Base-by-base conservation (phyloP, 2,113 vertebrate species). In the Marmota monax region DNA sequence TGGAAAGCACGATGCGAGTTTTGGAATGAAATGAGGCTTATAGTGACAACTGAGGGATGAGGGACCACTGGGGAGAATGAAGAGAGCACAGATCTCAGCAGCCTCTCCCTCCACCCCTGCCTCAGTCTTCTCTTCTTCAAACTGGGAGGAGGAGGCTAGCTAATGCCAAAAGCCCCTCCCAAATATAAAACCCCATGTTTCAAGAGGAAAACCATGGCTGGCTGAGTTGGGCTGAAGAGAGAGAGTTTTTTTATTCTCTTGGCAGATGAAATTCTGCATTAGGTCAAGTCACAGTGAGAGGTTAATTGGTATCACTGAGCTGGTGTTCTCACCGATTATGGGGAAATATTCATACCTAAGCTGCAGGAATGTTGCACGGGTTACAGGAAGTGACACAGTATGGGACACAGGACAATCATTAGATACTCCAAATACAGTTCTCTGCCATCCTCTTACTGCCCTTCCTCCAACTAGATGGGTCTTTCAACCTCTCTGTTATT, bases 241-340 rank as follows among this genome's bases (percentile, higher is more conserved):
- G 73, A 70, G 12, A 45, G 16, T 7, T 65, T 70, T 65, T 70
- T 29, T 80, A 37, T 94, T 95, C 72, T 61, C 56, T 80, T 51
- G n/a, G 29, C 51, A 53, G 48, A 92, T 76, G 7, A 92, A 87
- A 72, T 18, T 37, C 20, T 25, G 3, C 84, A 25, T 65, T 42
- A 37, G 48, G 53, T 94, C 32, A 77, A 95, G 65, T n/a, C 51
- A 25, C 73, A 37, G 56, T 76, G 79, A 84, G 79, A 89, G 67
- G 61, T 70, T 94, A 90, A 79, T 88, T 76, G 69, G 61, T 17
- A 84, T 61, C 17, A 34, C 67, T 67, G 61, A 82, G 53, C 37
- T 85, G 61, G 34, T 63, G 63, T 96, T 48, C 74, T 86, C 39
- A 63, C 53, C 69, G 86, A 67, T 58, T 83, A 61, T 48, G 29